These are phyloP conservation scores for Clistopyga incitator DNA, from an alignment of 2,888 invertebrate species.

Conservation along the genomic window DNA sequence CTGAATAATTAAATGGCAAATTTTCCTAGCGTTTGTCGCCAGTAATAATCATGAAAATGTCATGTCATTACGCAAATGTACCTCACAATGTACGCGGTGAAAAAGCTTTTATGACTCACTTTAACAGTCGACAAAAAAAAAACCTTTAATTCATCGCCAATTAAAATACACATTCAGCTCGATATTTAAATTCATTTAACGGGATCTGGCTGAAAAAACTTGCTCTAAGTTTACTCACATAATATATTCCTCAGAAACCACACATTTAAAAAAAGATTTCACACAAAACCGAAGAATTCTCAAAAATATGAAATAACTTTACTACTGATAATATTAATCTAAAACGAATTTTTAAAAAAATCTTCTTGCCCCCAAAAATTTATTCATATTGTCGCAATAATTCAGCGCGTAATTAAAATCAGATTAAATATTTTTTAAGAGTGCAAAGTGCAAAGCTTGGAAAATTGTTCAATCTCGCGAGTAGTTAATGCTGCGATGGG, in stretches of 20 bases:
- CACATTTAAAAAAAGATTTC: no score
- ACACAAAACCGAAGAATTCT: no score
- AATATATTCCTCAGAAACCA: no score
- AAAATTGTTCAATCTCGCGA: not conserved
- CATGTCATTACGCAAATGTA: not conserved
- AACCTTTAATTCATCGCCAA: not conserved
- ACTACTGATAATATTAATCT: no score
- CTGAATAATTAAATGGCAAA: not conserved
- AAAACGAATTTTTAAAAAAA: no score
- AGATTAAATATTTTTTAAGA: not conserved
- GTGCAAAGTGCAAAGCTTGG: not conserved
- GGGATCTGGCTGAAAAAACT: no score
- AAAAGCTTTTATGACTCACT: not conserved
- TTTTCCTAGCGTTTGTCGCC: not conserved
- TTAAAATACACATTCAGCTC: not conserved
- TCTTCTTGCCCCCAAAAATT: not conserved
- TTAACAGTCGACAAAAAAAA: no score
- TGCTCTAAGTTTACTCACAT: no score
- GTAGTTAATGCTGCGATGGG: constrained; percentile 4
- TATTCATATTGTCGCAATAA: not conserved
- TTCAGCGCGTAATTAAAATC: not conserved
- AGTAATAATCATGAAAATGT: not conserved
- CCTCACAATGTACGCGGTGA: not conserved
- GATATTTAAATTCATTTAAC: no score
- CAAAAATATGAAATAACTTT: no score